Conservation (phyloP, 2,797 vertebrate genomes). For the Antrozous pallidus region DNA sequence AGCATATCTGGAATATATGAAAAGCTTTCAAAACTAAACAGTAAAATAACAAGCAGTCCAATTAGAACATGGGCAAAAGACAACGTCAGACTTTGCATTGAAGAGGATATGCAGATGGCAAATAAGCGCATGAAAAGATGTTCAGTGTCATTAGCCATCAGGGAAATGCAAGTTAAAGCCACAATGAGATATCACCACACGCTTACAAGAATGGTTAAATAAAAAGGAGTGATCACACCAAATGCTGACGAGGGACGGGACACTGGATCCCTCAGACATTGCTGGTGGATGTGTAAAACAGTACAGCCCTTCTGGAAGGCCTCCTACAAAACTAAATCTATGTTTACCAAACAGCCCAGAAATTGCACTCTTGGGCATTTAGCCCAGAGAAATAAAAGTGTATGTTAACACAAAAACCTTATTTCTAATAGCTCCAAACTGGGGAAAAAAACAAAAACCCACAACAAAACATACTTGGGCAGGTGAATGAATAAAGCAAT, state of each 20-base stretch:
- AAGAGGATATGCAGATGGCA: slow-evolving; percentile 18
- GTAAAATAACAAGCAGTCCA: slow-evolving; percentile 25
- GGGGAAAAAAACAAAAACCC: not conserved
- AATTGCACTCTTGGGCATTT: not conserved
- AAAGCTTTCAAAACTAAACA: slow-evolving; percentile 12
- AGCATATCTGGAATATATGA: not conserved
- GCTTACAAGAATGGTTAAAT: not conserved
- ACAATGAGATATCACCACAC: not conserved
- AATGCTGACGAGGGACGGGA: not conserved
- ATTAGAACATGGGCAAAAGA: slow-evolving; percentile 42
- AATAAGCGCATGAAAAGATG: slow-evolving; percentile 2
- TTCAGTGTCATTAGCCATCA: not conserved
- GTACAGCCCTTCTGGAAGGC: not conserved
- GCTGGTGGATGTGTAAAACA: not conserved
- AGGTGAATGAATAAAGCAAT: not conserved
- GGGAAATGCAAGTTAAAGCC: slow-evolving; percentile 25
- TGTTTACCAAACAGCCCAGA: not conserved
- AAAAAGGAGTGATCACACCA: not conserved
- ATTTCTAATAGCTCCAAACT: not conserved
- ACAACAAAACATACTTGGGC: not conserved
- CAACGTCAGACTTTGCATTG: not conserved
- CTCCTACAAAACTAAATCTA: not conserved
- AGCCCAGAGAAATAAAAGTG: not conserved
- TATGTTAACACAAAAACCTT: not conserved
- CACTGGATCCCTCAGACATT: not conserved